phyloP scores from a whole-genome alignment of 1,140 invertebrate genomes.

The Micrasema longulum region DNA sequence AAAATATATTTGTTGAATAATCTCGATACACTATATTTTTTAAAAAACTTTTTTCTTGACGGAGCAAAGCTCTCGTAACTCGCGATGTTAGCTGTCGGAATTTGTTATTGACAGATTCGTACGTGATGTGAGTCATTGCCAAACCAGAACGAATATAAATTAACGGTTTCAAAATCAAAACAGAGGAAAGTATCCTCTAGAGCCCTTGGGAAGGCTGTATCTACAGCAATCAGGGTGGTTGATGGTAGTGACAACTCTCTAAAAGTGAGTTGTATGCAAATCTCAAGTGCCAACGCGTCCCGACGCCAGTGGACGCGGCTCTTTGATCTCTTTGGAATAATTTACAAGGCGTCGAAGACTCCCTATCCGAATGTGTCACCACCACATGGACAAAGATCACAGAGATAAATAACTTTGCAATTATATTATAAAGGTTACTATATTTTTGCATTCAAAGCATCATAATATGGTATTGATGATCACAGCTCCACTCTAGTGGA shows the following conservation, averaged over 20 bases:
- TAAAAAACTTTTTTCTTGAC: too few relatives aligned
- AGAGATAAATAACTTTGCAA: too few relatives aligned
- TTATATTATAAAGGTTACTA: too few relatives aligned
- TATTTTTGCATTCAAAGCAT: too few relatives aligned
- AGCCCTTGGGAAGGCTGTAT: constrained; percentile 1
- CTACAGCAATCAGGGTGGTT: constrained; percentile 4
- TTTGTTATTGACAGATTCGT: too few relatives aligned
- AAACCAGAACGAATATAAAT: not conserved
- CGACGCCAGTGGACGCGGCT: constrained; percentile 39
- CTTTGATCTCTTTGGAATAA: constrained; percentile 54
- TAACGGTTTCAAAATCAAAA: constrained; percentile 24
- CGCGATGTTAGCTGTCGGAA: too few relatives aligned
- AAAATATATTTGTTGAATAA: too few relatives aligned
- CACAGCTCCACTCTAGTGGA: too few relatives aligned
- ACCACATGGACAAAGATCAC: not conserved
- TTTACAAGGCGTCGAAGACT: constrained; percentile 43
- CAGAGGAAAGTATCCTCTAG: constrained; percentile 26
- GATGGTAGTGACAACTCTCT: constrained; percentile 40
- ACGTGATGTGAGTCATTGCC: too few relatives aligned
- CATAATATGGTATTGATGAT: too few relatives aligned
- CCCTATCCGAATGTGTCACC: constrained; percentile 30
- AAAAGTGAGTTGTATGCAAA: constrained; percentile 54
- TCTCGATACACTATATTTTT: too few relatives aligned
- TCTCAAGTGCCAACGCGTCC: constrained; percentile 42
- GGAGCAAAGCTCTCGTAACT: too few relatives aligned